Conservation (phyloP, 2,888 invertebrate species). For the Erebia ligea region DNA sequence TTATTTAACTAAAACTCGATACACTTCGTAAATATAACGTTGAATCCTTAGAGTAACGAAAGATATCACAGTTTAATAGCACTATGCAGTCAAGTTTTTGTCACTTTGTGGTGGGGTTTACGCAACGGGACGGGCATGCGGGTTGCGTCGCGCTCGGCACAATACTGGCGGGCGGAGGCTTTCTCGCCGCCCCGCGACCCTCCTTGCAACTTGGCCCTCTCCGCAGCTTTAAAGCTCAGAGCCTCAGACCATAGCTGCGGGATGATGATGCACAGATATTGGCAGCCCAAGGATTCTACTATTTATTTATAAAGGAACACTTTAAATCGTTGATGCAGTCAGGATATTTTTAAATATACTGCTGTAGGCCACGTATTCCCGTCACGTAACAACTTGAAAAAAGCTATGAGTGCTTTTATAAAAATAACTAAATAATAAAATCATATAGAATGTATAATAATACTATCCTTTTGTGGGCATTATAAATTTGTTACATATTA, state of each 20-base stretch:
- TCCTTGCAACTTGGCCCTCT: conserved; percentile 60
- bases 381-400: not conserved
- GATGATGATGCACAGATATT: conserved; percentile 80
- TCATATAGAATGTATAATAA: not conserved
- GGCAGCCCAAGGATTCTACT: conserved; percentile 77
- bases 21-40: conserved; percentile 38
- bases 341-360: not conserved
- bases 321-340: conserved; percentile 17
- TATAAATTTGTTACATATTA: too few species aligned
- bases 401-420: not conserved
- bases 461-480: too few species aligned
- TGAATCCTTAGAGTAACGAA: conserved; percentile 36
- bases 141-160: conserved; percentile 69
- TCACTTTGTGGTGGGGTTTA: conserved; percentile 54
- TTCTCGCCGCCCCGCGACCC: conserved; percentile 66
- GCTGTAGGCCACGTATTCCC: not conserved
- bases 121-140: conserved; percentile 62
- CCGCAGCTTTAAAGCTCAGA: conserved; percentile 76
- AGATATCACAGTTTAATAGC: conserved; percentile 55
- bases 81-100: conserved; percentile 70
- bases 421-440: not conserved
- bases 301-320: conserved; percentile 58
- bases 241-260: conserved; percentile 73
- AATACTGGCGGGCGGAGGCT: conserved; percentile 79
- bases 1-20: conserved; percentile 28